phyloP scores from a whole-genome alignment of 2,797 vertebrate species.

The Sparus aurata region DNA sequence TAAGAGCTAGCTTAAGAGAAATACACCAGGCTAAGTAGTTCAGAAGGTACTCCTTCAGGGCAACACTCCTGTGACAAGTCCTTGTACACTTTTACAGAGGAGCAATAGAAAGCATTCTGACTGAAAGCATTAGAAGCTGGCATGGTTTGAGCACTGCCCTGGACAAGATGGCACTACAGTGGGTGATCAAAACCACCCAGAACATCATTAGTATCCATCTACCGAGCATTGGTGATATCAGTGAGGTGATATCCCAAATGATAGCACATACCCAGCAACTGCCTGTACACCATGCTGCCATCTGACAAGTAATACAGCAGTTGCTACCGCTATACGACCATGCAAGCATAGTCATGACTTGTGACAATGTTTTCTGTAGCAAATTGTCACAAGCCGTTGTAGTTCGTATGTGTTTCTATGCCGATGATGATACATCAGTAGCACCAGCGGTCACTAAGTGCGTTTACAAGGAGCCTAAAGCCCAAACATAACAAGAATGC shows the following conservation, averaged over 20 bases:
- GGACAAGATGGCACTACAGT: background rate
- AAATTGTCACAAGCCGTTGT: no score
- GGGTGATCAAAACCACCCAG: no score
- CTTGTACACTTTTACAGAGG: background rate
- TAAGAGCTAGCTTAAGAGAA: no score
- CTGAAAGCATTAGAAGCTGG: background rate
- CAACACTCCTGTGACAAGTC: background rate
- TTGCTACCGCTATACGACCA: background rate
- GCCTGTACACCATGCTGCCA: background rate
- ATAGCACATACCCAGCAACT: background rate
- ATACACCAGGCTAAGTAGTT: background rate
- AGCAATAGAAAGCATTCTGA: background rate
- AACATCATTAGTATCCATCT: background rate
- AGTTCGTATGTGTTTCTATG: no score
- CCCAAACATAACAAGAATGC: no score
- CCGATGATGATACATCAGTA: no score
- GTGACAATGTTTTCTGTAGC: no score
- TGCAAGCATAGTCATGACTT: no score
- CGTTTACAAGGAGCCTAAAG: no score
- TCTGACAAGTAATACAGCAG: background rate
- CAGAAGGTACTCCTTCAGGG: background rate
- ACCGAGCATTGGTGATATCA: background rate
- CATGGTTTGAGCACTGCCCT: background rate
- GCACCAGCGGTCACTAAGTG: no score
- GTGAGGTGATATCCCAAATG: background rate